These are phyloP conservation scores for Aleiodes leptofemur DNA, from an alignment of 2,888 invertebrate species.

Conservation along the genomic window DNA sequence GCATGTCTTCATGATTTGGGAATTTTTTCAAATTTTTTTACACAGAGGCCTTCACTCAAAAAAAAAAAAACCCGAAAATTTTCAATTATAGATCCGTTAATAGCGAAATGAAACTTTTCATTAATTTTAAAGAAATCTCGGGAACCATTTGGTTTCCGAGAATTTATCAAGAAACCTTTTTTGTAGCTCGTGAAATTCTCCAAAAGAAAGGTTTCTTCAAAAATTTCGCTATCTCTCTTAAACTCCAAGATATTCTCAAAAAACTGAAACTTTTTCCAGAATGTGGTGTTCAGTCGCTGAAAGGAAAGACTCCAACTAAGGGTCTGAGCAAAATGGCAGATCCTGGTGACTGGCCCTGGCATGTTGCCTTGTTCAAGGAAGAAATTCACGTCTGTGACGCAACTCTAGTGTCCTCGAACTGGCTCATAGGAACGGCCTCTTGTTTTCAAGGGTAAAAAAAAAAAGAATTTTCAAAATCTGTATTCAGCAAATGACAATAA, in stretches of 20 bases:
- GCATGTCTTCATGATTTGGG: too few species aligned
- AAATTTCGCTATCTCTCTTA: too few species aligned
- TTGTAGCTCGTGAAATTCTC: background rate
- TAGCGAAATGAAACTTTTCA: too few species aligned
- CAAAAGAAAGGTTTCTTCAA: background rate
- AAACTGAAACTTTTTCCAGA: conserved; percentile 73
- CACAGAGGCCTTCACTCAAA: too few species aligned
- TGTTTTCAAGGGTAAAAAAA: conserved; percentile 83
- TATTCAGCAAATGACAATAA: conserved; percentile 13
- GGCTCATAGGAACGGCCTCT: conserved; percentile 91
- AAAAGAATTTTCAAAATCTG: background rate
- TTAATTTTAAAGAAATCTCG: too few species aligned
- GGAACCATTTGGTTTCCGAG: too few species aligned
- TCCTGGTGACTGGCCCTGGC: conserved; percentile 96
- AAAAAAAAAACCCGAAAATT: too few species aligned
- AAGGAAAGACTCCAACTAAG: conserved; percentile 75
- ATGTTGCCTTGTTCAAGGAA: conserved; percentile 88
- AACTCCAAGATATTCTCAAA: background rate
- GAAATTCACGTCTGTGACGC: conserved; percentile 93
- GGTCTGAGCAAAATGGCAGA: conserved; percentile 84
- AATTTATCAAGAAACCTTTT: too few species aligned
- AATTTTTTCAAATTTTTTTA: too few species aligned
- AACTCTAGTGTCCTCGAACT: conserved; percentile 86
- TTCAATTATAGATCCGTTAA: too few species aligned
- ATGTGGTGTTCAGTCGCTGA: conserved; percentile 82